phyloP scores from a whole-genome alignment of 1,140 invertebrate genomes.

The Homalodisca vitripennis region DNA sequence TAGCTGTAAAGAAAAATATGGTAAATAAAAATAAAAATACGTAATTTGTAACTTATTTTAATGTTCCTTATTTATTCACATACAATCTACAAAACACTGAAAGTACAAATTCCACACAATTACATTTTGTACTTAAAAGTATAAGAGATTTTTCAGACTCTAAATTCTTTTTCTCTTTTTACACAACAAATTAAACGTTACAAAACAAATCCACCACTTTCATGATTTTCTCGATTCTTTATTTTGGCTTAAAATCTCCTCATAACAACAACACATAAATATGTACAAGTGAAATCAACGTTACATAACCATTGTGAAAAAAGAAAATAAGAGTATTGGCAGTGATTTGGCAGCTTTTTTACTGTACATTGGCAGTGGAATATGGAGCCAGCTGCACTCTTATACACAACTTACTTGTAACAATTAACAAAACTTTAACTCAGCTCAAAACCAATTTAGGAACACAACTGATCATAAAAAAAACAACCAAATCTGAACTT shows the following conservation, averaged over 20 bases:
- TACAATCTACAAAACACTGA: conserved; percentile 30
- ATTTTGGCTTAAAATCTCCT: too few relatives aligned
- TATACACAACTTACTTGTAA: too few relatives aligned
- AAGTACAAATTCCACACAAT: conserved; percentile 26
- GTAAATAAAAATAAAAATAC: neutral
- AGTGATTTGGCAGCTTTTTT: conserved; percentile 23
- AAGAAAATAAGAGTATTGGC: conserved; percentile 11
- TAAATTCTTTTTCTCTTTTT: neutral
- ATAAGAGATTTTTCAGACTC: conserved; percentile 1
- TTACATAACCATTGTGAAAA: neutral
- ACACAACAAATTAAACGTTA: conserved; percentile 7
- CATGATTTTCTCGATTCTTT: too few relatives aligned
- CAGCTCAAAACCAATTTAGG: too few relatives aligned
- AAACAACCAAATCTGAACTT: too few relatives aligned
- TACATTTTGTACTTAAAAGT: conserved; percentile 22
- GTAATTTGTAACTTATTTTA: conserved; percentile 13
- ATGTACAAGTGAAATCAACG: neutral
- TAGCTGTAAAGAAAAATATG: too few relatives aligned
- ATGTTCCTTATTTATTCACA: conserved; percentile 26
- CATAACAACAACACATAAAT: too few relatives aligned
- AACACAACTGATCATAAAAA: too few relatives aligned
- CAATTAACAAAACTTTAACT: too few relatives aligned
- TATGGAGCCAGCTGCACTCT: too few relatives aligned
- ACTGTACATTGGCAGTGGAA: neutral
- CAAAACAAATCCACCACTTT: neutral